Conservation (phyloP, 2,888 invertebrate genomes). For the Lepetodrilus schrolli region DNA sequence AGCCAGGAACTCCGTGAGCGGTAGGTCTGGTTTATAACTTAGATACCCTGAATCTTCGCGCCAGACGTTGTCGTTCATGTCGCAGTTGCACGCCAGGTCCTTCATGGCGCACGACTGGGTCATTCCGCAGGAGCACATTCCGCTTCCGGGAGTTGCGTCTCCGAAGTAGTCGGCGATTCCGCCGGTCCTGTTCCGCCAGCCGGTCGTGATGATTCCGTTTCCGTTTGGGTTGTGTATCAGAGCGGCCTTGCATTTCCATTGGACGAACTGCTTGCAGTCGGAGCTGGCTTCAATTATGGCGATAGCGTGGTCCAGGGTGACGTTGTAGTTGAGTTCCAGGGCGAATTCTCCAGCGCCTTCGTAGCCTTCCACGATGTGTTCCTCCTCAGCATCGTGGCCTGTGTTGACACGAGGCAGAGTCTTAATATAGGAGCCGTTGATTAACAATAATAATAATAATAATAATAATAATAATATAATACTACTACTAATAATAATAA, state of each 20-base stretch:
- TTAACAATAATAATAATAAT: no score
- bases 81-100: constrained; percentile 66
- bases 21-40: constrained; percentile 64
- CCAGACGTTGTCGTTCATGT: constrained; percentile 66
- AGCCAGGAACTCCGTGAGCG: constrained; percentile 64
- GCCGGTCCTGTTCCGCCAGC: constrained; percentile 60
- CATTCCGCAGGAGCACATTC: constrained; percentile 68
- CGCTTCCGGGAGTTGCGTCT: constrained; percentile 61
- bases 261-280: constrained; percentile 65
- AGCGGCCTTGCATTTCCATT: constrained; percentile 69
- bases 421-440: no score
- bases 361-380: constrained; percentile 57
- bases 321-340: constrained; percentile 48
- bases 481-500: no score
- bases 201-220: constrained; percentile 54
- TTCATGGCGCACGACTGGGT: constrained; percentile 53
- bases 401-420: no score
- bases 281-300: constrained; percentile 65
- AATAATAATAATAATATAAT: no score
- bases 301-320: constrained; percentile 49
- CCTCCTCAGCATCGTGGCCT: constrained; percentile 63
- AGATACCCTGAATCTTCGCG: constrained; percentile 65
- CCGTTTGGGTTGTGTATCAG: constrained; percentile 63
- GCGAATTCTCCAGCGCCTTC: constrained; percentile 67
- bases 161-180: constrained; percentile 62